These are phyloP conservation scores for Oscarella lobularis DNA, from an alignment of 37 sponge, comb jelly and placozoan genomes.

Conservation along the genomic window DNA sequence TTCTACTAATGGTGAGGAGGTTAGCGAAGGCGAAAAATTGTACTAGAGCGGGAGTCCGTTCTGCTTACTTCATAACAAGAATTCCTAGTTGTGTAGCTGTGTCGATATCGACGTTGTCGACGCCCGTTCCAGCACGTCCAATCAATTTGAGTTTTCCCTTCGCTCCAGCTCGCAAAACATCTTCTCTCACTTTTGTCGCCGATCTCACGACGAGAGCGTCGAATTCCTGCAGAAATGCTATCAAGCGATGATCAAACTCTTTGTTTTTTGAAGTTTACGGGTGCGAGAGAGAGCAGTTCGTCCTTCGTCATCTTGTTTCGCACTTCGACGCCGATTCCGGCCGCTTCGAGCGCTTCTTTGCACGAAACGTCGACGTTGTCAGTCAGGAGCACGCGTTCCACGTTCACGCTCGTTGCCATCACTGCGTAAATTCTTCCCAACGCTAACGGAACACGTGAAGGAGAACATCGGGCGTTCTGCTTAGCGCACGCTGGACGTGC, in stretches of 20 bases:
- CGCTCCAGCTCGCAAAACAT: slow-evolving; percentile 71
- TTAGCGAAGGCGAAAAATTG: no score
- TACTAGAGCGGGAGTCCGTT: no score
- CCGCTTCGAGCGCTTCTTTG: slow-evolving; percentile 30
- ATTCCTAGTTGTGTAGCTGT: slow-evolving; percentile 71
- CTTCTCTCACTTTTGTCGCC: slow-evolving; percentile 86
- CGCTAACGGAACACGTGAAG: no score
- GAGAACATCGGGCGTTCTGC: no score
- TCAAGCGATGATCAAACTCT: not conserved
- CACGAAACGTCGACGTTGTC: slow-evolving; percentile 64
- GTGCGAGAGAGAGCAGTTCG: slow-evolving; percentile 47
- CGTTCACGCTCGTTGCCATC: not conserved
- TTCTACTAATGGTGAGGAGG: no score
- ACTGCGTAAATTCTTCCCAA: no score
- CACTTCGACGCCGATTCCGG: slow-evolving; percentile 54
- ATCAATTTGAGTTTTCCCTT: slow-evolving; percentile 53
- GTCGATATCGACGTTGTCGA: slow-evolving; percentile 82
- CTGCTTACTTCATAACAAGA: slow-evolving; percentile 87
- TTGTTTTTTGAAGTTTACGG: slow-evolving; percentile 14
- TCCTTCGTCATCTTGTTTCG: slow-evolving; percentile 52
- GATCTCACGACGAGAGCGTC: slow-evolving; percentile 89
- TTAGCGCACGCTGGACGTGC: no score
- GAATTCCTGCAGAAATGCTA: slow-evolving; percentile 34
- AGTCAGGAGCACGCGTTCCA: slow-evolving; percentile 58
- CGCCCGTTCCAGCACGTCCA: slow-evolving; percentile 92